phyloP scores from a whole-genome alignment of 2,797 vertebrate genomes.

The Neoniphon sammara region DNA sequence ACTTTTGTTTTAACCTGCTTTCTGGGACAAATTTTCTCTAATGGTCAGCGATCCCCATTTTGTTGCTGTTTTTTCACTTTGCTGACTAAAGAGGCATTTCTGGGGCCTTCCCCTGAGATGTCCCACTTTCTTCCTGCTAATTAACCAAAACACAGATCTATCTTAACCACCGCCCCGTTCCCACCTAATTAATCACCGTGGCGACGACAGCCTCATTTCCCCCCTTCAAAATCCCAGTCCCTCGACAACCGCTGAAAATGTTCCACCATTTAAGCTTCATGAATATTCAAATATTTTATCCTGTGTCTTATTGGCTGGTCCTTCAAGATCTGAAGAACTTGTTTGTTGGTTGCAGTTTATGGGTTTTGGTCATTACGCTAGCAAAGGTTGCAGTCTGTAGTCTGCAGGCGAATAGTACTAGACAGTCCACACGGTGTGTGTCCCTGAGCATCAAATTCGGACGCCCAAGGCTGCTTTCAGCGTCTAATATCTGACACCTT shows the following conservation, averaged over 20 bases:
- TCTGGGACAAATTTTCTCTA: constrained; percentile 21
- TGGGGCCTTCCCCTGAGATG: constrained; percentile 40
- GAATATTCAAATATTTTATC: constrained; percentile 22
- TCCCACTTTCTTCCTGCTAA: constrained; percentile 55
- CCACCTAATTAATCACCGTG: constrained; percentile 68
- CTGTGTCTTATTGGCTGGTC: neutral
- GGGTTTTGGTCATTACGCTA: neutral
- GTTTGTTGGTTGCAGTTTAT: neutral
- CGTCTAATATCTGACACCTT: too few relatives aligned
- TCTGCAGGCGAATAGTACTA: too few relatives aligned
- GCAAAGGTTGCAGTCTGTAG: neutral
- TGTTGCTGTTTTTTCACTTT: constrained; percentile 10
- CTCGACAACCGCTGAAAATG: constrained; percentile 19
- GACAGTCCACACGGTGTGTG: too few relatives aligned
- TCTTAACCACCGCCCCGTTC: constrained; percentile 48
- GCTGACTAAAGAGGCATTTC: constrained; percentile 28
- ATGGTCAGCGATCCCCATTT: constrained; percentile 29
- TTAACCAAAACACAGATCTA: constrained; percentile 70
- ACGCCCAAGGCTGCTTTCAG: too few relatives aligned
- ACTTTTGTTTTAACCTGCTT: constrained; percentile 25
- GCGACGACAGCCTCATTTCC: constrained; percentile 37
- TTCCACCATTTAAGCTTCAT: constrained; percentile 46
- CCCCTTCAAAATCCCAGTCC: constrained; percentile 14
- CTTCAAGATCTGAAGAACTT: neutral
- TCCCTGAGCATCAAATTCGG: too few relatives aligned